Conservation (phyloP, 2,888 invertebrate species). For the Lithophane semibrunnea region DNA sequence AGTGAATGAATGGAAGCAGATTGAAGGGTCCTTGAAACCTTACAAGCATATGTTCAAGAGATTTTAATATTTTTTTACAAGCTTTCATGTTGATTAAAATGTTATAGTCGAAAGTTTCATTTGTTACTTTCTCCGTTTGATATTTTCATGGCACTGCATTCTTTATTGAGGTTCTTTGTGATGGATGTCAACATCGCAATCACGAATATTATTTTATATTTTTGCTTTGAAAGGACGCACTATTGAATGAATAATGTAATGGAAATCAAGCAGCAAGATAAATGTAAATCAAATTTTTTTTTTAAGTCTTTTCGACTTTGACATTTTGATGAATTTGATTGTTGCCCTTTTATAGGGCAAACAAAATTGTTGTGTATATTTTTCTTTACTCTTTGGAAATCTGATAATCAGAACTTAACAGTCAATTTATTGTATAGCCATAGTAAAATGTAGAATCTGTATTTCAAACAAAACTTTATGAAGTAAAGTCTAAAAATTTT, state of each 20-base stretch:
- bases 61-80: slow-evolving; percentile 52
- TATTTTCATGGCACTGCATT: slow-evolving; percentile 18
- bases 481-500: no score
- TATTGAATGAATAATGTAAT: not conserved
- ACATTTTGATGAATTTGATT: no score
- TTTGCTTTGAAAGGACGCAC: not conserved
- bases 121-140: slow-evolving; percentile 28
- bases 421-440: no score
- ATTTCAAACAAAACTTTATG: no score
- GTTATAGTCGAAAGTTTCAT: slow-evolving; percentile 55
- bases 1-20: slow-evolving; percentile 67
- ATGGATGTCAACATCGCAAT: slow-evolving; percentile 23
- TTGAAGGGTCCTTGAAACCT: slow-evolving; percentile 66
- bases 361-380: not conserved
- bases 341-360: no score
- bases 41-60: slow-evolving; percentile 55
- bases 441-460: no score
- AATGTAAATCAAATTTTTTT: no score
- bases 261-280: not conserved
- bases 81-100: slow-evolving; percentile 80
- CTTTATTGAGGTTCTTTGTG: not conserved
- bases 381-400: not conserved
- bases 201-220: slow-evolving; percentile 37
- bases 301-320: no score
- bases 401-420: not conserved